These are phyloP conservation scores for Patella vulgata DNA, from an alignment of 1,140 invertebrate species.

Conservation along the genomic window DNA sequence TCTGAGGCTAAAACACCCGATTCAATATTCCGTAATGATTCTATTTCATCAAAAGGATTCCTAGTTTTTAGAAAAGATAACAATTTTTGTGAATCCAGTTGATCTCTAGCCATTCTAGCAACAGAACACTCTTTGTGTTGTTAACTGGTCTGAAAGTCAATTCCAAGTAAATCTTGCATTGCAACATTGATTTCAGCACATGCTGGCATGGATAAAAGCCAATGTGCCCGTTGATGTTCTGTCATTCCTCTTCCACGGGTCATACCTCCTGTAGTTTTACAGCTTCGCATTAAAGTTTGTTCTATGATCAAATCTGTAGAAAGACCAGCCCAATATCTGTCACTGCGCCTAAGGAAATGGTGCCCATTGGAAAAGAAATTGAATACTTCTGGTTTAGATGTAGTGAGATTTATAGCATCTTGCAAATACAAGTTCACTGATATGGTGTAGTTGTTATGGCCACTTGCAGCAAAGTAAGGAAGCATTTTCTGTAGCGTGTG, in stretches of 20 bases:
- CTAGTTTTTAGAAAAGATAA: constrained; percentile 17
- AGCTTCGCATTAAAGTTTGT: constrained; percentile 43
- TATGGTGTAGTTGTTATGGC: constrained; percentile 68
- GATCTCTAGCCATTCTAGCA: constrained; percentile 25
- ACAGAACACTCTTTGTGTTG: constrained; percentile 30
- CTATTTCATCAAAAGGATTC: too few species aligned
- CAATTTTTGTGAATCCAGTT: constrained; percentile 23
- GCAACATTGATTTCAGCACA: constrained; percentile 36
- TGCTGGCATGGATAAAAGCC: constrained; percentile 36
- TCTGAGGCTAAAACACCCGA: constrained; percentile 13
- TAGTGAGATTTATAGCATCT: constrained; percentile 59
- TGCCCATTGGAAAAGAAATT: constrained; percentile 45
- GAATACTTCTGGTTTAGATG: constrained; percentile 18
- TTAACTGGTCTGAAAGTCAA: constrained; percentile 33
- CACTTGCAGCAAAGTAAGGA: constrained; percentile 64
- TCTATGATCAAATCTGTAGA: constrained; percentile 59
- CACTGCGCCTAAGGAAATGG: constrained; percentile 35
- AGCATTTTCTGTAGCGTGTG: constrained; percentile 56
- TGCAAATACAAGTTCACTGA: constrained; percentile 67
- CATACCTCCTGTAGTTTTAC: constrained; percentile 41
- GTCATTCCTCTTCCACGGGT: constrained; percentile 38
- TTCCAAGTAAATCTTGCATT: constrained; percentile 31
- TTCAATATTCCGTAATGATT: constrained; percentile 30
- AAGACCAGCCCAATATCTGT: constrained; percentile 66
- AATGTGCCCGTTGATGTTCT: constrained; percentile 29